Evolutionary conservation across 2,113 vertebrate species (phyloP).

Genomic region (Psilopsiagon aymara): DNA sequence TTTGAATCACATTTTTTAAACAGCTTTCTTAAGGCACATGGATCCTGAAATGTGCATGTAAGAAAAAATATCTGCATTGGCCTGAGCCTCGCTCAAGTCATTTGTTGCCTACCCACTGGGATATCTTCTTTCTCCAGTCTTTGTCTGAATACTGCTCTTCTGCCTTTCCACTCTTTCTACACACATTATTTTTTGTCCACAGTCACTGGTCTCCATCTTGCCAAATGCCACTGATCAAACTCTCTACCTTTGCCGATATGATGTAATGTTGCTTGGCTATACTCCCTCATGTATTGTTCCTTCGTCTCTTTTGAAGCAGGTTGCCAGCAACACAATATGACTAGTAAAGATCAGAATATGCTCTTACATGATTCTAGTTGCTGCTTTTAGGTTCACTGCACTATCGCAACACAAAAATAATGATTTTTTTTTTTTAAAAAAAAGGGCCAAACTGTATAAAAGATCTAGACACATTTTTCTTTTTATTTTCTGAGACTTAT

Average conservation of each 20-base stretch:
- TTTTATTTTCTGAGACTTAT: not conserved
- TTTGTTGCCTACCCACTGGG: not conserved
- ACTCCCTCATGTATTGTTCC: not conserved
- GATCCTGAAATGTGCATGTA: not conserved
- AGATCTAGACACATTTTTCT: accelerated
- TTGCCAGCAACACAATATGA: not conserved
- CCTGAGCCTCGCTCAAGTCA: not conserved
- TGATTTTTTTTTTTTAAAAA: not conserved
- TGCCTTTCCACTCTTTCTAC: not conserved
- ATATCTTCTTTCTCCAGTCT: not conserved
- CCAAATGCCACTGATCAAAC: not conserved
- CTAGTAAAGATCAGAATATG: not conserved
- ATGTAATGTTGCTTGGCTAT: not conserved
- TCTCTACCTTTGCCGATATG: not conserved
- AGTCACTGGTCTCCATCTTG: not conserved
- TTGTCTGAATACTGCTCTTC: not conserved
- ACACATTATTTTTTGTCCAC: not conserved
- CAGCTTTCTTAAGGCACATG: not conserved
- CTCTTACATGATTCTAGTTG: not conserved
- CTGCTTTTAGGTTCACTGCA: not conserved
- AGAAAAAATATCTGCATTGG: not conserved
- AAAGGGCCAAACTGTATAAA: not conserved
- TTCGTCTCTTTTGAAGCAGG: not conserved
- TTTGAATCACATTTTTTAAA: not conserved
- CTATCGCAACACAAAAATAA: not conserved